Percentiles rank a stretch among this genome's conserved stretches.
phyloP scores from a whole-genome alignment of 2,888 invertebrate species.

The Papilio protenor region DNA sequence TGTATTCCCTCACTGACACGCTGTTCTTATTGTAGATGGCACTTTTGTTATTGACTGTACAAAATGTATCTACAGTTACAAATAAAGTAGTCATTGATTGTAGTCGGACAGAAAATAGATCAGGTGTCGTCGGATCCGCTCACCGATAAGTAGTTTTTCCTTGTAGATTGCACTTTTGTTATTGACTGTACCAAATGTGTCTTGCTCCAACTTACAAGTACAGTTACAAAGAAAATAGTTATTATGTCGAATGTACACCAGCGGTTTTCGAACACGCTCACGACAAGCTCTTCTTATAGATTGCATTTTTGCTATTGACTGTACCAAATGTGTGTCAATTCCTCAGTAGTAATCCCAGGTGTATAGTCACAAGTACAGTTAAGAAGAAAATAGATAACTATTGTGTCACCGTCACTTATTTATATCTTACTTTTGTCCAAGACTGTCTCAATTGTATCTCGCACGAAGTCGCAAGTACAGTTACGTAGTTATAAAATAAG shows the following conservation, averaged over 20 bases:
- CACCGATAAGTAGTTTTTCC: too few relatives aligned
- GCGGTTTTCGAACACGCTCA: background rate
- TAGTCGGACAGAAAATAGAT: too few relatives aligned
- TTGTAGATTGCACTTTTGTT: too few relatives aligned
- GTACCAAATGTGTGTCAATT: background rate
- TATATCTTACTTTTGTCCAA: background rate
- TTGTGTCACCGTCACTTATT: background rate
- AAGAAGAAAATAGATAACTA: background rate
- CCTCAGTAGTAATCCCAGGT: too few relatives aligned
- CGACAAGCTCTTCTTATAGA: background rate
- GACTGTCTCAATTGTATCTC: background rate
- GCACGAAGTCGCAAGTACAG: background rate
- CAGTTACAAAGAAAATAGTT: background rate
- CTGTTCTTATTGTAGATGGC: conserved; percentile 70
- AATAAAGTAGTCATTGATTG: too few relatives aligned
- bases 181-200: too few relatives aligned
- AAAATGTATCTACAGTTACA: background rate
- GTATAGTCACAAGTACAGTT: background rate
- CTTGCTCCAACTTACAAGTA: background rate
- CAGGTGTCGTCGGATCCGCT: too few relatives aligned
- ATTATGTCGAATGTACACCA: background rate
- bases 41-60: conserved; percentile 3
- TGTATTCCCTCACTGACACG: too few relatives aligned
- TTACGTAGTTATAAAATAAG: background rate
- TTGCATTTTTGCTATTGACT: background rate